phyloP scores from a whole-genome alignment of 2,113 vertebrate species.

The Hoplias malabaricus region DNA sequence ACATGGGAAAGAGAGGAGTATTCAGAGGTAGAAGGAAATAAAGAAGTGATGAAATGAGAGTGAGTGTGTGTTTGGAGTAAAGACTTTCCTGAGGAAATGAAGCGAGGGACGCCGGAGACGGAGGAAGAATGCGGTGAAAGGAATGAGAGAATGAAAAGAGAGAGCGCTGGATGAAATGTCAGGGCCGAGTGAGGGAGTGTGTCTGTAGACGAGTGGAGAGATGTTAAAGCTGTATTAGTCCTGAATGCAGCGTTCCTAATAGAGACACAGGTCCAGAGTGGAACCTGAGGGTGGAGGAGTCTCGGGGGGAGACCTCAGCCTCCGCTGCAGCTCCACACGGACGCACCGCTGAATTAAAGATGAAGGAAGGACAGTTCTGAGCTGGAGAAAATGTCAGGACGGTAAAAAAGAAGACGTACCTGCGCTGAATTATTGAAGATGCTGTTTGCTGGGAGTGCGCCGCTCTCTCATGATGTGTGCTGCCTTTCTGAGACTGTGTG shows the following conservation, averaged over 20 bases:
- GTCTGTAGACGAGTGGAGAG: too few species aligned
- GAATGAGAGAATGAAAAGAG: not conserved
- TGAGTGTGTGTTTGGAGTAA: too few species aligned
- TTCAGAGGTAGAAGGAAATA: not conserved
- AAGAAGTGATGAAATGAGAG: not conserved
- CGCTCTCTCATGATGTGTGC: not conserved
- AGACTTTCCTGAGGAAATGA: not conserved
- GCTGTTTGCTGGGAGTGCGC: not conserved
- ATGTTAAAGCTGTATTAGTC: not conserved
- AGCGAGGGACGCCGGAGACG: not conserved
- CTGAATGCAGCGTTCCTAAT: not conserved
- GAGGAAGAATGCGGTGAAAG: not conserved
- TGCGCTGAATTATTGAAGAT: slow-evolving; percentile 1
- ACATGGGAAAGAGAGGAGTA: not conserved
- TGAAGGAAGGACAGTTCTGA: not conserved
- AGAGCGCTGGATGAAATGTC: too few species aligned
- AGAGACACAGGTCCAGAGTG: not conserved
- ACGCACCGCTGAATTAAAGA: slow-evolving; percentile 23
- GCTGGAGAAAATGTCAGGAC: slow-evolving; percentile 12
- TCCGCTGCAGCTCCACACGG: not conserved
- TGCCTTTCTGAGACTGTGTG: too few species aligned
- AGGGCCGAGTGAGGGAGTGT: too few species aligned
- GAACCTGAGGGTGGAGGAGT: not conserved
- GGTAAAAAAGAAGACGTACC: not conserved
- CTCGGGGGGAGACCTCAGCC: not conserved